phyloP scores from a whole-genome alignment of 2,113 vertebrate genomes.

The Plotosus lineatus region DNA sequence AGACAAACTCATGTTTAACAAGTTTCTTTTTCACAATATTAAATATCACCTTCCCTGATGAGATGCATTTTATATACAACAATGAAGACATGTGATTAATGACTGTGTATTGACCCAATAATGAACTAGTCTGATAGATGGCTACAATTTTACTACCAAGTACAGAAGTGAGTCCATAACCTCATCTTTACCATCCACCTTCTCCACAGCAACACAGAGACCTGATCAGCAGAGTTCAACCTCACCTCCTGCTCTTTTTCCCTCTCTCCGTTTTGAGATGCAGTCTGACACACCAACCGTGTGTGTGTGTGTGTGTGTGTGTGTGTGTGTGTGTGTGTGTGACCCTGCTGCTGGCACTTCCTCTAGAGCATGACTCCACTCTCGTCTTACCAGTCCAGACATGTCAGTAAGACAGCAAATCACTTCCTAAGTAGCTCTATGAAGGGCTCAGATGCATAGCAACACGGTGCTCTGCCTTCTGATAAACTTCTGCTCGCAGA shows the following conservation, averaged over 20 bases:
- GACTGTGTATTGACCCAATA: neutral
- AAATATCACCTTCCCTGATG: neutral
- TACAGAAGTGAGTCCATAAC: neutral
- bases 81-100: slow-evolving; percentile 4
- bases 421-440: slow-evolving; percentile 54
- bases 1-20: neutral
- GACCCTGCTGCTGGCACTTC: slow-evolving; percentile 40
- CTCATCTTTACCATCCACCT: slow-evolving; percentile 1
- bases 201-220: neutral
- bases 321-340: slow-evolving; percentile 27
- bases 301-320: neutral
- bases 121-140: neutral
- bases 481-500: slow-evolving; percentile 42
- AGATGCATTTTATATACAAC: neutral
- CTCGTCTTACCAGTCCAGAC: slow-evolving; percentile 62
- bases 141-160: neutral
- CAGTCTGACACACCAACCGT: neutral
- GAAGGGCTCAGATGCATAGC: slow-evolving; percentile 8
- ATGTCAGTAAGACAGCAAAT: slow-evolving; percentile 51
- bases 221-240: neutral
- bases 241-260: neutral
- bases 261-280: neutral
- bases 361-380: slow-evolving; percentile 42
- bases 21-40: neutral
- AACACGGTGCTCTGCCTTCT: slow-evolving; percentile 23